phyloP scores from a whole-genome alignment of 2,888 invertebrate genomes.

The Dioctria rufipes region DNA sequence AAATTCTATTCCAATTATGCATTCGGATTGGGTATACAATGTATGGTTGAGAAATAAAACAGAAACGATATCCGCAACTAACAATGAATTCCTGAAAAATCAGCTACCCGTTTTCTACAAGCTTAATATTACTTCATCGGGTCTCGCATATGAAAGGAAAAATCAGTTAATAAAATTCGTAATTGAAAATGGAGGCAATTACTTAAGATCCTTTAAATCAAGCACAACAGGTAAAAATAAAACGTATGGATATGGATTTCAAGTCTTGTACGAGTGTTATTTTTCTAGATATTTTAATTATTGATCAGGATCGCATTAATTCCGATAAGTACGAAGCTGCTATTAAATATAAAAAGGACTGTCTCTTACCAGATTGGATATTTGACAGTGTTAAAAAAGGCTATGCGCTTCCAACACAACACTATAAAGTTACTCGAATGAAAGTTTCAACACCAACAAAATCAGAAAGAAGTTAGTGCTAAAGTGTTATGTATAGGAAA shows the following conservation, averaged over 20 bases:
- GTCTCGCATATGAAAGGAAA: slow-evolving; percentile 73
- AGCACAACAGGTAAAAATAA: slow-evolving; percentile 50
- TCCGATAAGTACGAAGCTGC: slow-evolving; percentile 69
- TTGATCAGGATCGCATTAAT: slow-evolving; percentile 66
- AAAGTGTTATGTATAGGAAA: neutral
- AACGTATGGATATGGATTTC: neutral
- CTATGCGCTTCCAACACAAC: slow-evolving; percentile 77
- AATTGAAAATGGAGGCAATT: slow-evolving; percentile 80
- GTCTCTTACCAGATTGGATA: slow-evolving; percentile 86
- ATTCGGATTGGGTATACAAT: slow-evolving; percentile 83
- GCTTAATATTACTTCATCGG: slow-evolving; percentile 84
- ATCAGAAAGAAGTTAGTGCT: slow-evolving; percentile 60
- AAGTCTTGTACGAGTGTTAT: neutral
- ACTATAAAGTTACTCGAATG: slow-evolving; percentile 75
- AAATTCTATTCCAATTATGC: slow-evolving; percentile 79
- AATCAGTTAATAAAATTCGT: slow-evolving; percentile 79
- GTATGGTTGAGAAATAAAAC: slow-evolving; percentile 83
- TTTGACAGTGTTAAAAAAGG: slow-evolving; percentile 82
- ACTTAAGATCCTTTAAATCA: slow-evolving; percentile 71
- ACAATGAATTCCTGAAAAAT: slow-evolving; percentile 78
- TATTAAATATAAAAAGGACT: slow-evolving; percentile 71
- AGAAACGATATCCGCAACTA: slow-evolving; percentile 76
- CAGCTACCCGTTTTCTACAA: slow-evolving; percentile 82
- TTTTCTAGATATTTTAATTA: slow-evolving; percentile 68
- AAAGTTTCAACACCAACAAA: slow-evolving; percentile 82